Evolutionary conservation across 2,888 invertebrate genomes (phyloP).

Genomic region (Idaea dimidiata): DNA sequence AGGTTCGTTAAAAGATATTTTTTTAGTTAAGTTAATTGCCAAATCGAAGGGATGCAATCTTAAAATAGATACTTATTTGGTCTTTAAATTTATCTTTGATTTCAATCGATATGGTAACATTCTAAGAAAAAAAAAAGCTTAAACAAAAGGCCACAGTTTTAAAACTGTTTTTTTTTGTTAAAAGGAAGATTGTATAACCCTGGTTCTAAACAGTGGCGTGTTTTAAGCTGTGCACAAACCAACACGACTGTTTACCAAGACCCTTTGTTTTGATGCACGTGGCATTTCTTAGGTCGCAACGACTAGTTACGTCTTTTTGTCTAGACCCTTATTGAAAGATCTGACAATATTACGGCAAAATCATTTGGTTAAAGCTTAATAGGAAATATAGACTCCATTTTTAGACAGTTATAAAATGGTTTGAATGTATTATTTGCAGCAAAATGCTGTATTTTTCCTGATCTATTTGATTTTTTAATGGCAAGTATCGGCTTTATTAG

Average conservation of each 20-base stretch:
- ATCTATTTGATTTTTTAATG: not conserved
- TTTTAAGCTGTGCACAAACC: not conserved
- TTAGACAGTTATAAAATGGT: not conserved
- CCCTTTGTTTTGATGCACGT: not conserved
- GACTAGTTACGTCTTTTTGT: not conserved
- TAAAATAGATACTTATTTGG: slow-evolving; percentile 11
- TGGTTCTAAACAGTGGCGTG: not conserved
- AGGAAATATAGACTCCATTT: not conserved
- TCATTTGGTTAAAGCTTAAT: not conserved
- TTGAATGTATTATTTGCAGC: not conserved
- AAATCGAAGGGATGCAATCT: not conserved
- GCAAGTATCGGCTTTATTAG: not conserved
- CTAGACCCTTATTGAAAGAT: not conserved
- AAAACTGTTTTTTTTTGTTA: not conserved
- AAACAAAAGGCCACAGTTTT: not conserved
- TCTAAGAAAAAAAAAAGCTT: not conserved
- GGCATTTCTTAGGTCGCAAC: not conserved
- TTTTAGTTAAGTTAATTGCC: slow-evolving; percentile 13
- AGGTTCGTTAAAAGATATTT: slow-evolving; percentile 5
- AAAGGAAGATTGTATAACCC: not conserved
- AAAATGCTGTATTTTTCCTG: not conserved
- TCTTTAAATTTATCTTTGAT: not conserved
- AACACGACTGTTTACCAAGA: too few relatives aligned
- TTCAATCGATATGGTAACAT: not conserved
- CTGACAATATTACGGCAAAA: not conserved